Conservation (phyloP, 1,140 invertebrate species). For the Meteorus sp. region DNA sequence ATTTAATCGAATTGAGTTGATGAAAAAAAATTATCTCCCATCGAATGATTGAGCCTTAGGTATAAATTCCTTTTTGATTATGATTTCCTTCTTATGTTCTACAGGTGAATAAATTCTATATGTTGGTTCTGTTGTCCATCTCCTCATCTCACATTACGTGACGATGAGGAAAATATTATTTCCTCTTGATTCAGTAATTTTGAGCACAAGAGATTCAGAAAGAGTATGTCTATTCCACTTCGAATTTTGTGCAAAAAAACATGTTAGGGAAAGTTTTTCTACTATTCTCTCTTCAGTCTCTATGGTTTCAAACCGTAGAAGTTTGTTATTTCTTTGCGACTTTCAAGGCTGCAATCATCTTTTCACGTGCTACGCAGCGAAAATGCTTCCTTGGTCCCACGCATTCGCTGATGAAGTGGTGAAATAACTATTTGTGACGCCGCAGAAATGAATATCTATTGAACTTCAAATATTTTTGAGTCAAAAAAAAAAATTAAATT, state of each 20-base stretch:
- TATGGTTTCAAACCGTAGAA: neutral
- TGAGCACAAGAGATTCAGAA: neutral
- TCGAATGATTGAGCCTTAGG: neutral
- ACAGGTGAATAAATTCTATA: neutral
- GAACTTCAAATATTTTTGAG: too few relatives aligned
- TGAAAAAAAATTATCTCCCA: neutral
- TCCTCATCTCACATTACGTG: too few relatives aligned
- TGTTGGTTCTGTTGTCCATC: too few relatives aligned
- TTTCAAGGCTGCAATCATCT: neutral
- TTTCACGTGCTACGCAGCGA: neutral
- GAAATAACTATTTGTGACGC: neutral
- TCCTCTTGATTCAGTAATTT: neutral
- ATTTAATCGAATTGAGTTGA: neutral
- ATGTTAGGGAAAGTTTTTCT: too few relatives aligned
- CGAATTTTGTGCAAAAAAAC: neutral
- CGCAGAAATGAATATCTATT: constrained; percentile 4
- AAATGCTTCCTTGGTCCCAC: neutral
- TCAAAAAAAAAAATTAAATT: too few relatives aligned
- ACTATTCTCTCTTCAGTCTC: too few relatives aligned
- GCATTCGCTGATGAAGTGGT: constrained; percentile 23
- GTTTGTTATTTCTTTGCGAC: neutral
- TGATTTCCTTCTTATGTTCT: neutral
- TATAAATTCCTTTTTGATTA: constrained; percentile 1
- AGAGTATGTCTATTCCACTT: neutral
- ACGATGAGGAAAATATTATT: too few relatives aligned